phyloP scores from a whole-genome alignment of 2,888 invertebrate species.

The Sturmia bella region DNA sequence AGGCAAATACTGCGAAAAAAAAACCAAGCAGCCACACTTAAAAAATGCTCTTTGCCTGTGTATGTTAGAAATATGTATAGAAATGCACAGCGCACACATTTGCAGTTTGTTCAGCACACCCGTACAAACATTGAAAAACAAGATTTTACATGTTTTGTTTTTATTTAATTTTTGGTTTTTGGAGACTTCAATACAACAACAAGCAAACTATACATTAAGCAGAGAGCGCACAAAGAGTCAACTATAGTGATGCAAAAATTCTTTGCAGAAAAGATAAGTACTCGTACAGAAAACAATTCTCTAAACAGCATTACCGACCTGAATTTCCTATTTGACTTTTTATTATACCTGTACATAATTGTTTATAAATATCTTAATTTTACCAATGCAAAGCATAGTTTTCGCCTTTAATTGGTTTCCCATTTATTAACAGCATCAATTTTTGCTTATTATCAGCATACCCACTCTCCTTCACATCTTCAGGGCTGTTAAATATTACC shows the following conservation, averaged over 20 bases:
- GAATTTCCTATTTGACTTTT: neutral
- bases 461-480: conserved; percentile 52
- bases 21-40: conserved; percentile 51
- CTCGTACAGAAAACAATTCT: conserved; percentile 13
- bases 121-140: conserved; percentile 57
- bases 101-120: conserved; percentile 28
- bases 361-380: neutral
- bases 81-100: conserved; percentile 62
- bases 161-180: conserved; percentile 57
- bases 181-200: conserved; percentile 56
- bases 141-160: conserved; percentile 68
- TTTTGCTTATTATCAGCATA: conserved; percentile 33
- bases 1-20: conserved; percentile 67
- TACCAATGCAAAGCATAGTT: neutral
- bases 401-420: conserved; percentile 41
- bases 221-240: conserved; percentile 37
- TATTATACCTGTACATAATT: too few relatives aligned
- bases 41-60: conserved; percentile 48
- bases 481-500: conserved; percentile 47
- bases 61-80: conserved; percentile 65
- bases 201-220: conserved; percentile 10
- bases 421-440: conserved; percentile 58
- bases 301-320: neutral
- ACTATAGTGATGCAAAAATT: conserved; percentile 61
- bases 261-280: conserved; percentile 46